These are phyloP conservation scores for Raillietiella orientalis DNA, from an alignment of 2,888 invertebrate genomes.

Conservation along the genomic window DNA sequence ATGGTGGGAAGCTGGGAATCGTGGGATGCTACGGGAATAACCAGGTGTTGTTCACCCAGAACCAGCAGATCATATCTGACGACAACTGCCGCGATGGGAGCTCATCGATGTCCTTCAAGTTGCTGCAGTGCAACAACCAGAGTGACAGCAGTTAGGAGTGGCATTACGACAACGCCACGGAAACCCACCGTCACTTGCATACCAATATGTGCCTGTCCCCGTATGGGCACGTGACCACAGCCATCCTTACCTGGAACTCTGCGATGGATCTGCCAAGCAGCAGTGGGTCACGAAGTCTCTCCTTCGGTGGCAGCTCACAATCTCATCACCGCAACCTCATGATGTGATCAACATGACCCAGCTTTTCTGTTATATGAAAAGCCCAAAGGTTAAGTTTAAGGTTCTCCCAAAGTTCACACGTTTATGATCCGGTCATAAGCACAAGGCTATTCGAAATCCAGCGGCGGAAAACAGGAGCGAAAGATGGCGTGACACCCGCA, in stretches of 20 bases:
- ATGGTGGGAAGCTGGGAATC: slow-evolving; percentile 62
- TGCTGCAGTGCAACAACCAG: slow-evolving; percentile 81
- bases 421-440: too few species aligned
- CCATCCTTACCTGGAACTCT: slow-evolving; percentile 40
- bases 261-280: slow-evolving; percentile 36
- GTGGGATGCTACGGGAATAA: slow-evolving; percentile 92
- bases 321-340: too few species aligned
- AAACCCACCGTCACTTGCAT: slow-evolving; percentile 48
- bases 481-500: too few species aligned
- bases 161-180: slow-evolving; percentile 39
- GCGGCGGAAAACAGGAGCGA: too few species aligned
- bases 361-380: too few species aligned
- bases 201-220: slow-evolving; percentile 69
- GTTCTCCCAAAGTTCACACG: too few species aligned
- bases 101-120: slow-evolving; percentile 63
- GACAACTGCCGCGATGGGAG: slow-evolving; percentile 87
- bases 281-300: slow-evolving; percentile 79
- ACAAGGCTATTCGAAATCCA: too few species aligned
- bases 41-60: slow-evolving; percentile 85
- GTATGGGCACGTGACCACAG: slow-evolving; percentile 35
- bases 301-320: slow-evolving; percentile 88
- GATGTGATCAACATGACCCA: too few species aligned
- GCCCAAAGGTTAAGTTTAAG: too few species aligned
- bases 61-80: slow-evolving; percentile 88
- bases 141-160: slow-evolving; percentile 92